Conservation (phyloP, 2,888 invertebrate species). For the Dicranocentrus wangi region DNA sequence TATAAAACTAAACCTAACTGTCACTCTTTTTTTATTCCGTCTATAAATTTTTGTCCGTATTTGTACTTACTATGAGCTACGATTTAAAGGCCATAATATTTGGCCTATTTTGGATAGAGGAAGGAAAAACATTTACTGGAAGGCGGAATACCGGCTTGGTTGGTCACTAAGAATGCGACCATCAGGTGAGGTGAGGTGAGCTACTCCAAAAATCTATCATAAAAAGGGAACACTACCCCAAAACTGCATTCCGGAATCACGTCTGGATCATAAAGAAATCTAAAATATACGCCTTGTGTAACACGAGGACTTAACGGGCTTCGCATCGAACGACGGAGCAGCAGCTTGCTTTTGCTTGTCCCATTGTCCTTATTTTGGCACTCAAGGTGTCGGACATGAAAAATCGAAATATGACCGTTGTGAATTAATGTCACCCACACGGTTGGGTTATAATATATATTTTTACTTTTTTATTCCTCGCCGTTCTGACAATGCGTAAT, state of each 20-base stretch:
- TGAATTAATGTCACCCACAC: background rate
- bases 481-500: too few relatives aligned
- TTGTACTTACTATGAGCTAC: too few relatives aligned
- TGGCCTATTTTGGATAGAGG: constrained; percentile 34
- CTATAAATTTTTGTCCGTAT: too few relatives aligned
- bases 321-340: background rate
- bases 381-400: constrained; percentile 18
- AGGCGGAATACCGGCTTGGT: background rate
- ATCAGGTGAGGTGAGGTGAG: too few relatives aligned
- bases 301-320: background rate
- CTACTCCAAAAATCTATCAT: constrained; percentile 6
- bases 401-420: constrained; percentile 7
- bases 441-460: too few relatives aligned
- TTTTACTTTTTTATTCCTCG: too few relatives aligned
- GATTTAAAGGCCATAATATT: constrained; percentile 2
- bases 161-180: background rate
- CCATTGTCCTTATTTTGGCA: constrained; percentile 22
- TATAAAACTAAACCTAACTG: too few relatives aligned
- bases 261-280: constrained; percentile 22
- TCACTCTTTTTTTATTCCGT: too few relatives aligned
- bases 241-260: constrained; percentile 27
- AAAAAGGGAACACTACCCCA: background rate
- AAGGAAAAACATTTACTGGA: background rate
- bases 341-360: too few relatives aligned
- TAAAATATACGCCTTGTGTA: constrained; percentile 5